Conservation (phyloP, 2,113 vertebrate genomes). For the Pedetes capensis region DNA sequence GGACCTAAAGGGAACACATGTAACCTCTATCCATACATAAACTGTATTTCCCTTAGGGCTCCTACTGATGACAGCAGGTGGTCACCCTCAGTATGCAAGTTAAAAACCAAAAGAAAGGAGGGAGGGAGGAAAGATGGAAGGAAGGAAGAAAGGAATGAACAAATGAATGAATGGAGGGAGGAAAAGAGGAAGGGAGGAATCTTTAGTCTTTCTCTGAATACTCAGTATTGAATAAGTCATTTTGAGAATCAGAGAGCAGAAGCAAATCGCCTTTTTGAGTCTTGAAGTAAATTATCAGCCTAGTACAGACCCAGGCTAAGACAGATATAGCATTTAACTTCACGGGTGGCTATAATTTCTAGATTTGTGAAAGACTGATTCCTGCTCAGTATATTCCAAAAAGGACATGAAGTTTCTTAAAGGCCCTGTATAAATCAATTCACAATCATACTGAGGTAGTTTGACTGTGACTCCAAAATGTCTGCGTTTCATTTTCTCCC, state of each 20-base stretch:
- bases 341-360: constrained; percentile 75
- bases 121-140: no score
- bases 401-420: constrained; percentile 79
- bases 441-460: constrained; percentile 74
- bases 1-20: background rate
- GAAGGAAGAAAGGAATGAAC: no score
- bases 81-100: background rate
- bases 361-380: constrained; percentile 74
- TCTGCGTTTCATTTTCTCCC: constrained; percentile 79
- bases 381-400: constrained; percentile 72
- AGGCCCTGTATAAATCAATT: constrained; percentile 80
- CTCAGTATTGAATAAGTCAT: constrained; percentile 68
- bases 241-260: constrained; percentile 63
- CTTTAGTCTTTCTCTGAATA: constrained; percentile 58
- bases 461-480: constrained; percentile 79
- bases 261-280: constrained; percentile 69
- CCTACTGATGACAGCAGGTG: background rate
- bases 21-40: background rate
- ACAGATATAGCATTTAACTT: constrained; percentile 78
- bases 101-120: background rate
- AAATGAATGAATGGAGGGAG: accelerated
- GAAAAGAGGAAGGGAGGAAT: background rate
- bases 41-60: background rate
- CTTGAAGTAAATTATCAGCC: constrained; percentile 75
- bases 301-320: constrained; percentile 67